phyloP scores from a whole-genome alignment of 2,797 vertebrate species.

The Lutjanus campechanus region DNA sequence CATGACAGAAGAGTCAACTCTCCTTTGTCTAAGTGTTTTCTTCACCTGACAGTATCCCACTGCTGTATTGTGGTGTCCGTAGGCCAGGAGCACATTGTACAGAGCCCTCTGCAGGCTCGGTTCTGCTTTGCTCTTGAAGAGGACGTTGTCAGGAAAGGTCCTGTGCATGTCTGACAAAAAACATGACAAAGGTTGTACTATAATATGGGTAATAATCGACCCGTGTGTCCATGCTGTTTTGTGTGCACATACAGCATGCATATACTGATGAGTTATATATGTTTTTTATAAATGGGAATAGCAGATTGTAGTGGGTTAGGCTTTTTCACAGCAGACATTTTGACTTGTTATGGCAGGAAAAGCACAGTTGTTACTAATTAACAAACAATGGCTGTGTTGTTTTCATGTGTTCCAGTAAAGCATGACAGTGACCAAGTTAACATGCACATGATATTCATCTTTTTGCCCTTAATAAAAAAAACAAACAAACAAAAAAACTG shows the following conservation, averaged over 20 bases:
- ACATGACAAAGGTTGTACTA: not conserved
- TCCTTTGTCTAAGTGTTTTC: not conserved
- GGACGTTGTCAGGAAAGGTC: constrained; percentile 96
- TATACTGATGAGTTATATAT: not conserved
- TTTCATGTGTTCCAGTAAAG: not conserved
- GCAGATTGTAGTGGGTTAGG: too few relatives aligned
- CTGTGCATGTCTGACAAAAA: constrained; percentile 91
- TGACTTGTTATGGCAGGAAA: not conserved
- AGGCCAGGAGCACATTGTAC: constrained; percentile 93
- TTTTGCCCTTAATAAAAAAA: too few relatives aligned
- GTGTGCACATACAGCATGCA: too few relatives aligned
- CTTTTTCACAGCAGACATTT: not conserved
- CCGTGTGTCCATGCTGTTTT: not conserved
- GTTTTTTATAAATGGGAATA: not conserved
- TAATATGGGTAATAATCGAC: not conserved
- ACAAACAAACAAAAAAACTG: too few relatives aligned
- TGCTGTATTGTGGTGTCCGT: constrained; percentile 91
- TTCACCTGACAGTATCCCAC: constrained; percentile 97
- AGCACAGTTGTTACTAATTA: not conserved
- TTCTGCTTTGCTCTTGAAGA: constrained; percentile 88
- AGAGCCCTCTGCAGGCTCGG: constrained; percentile 89
- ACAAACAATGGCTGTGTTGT: not conserved
- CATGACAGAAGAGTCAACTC: not conserved
- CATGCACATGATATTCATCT: too few relatives aligned
- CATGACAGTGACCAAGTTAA: not conserved